Base-by-base conservation (phyloP, 1,140 invertebrate species). In the Drosophila sproati region DNA sequence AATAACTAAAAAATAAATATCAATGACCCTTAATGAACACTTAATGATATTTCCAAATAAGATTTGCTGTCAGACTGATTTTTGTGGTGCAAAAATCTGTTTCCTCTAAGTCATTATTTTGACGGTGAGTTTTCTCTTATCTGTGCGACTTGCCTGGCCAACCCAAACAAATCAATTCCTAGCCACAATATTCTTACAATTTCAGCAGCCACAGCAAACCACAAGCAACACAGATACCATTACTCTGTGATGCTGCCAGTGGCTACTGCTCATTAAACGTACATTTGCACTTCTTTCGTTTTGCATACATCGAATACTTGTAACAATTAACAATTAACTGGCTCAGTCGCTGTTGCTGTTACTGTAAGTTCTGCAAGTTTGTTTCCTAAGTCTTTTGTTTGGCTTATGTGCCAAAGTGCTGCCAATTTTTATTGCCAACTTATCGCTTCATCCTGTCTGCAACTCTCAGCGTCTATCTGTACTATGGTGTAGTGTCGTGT, bases 381-480 rank as follows among this genome's bases (percentile, higher is more conserved):
- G 78, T 66, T 79, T 74, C 69, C 80, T 79, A 78, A 72, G 75
- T 78, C 86, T 88, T 85, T 85, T 89, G 85, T 73, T 77, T 68
- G 55, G 43, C 39, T 50, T 72, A 61, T 83, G 81, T 87, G 83
- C 82, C 82, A 88, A 87, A 87, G 82, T 87, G 82, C 76, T 86
- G 82, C 82, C 82, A 87, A 87, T 87, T 87, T 87, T 87, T 87
- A 87, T 87, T 87, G 82, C 83, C 83, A 86, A 88, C 79, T 87
- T 87, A 87, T 87, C 80, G 82, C 82, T 85, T 78, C 70, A 77
- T 77, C 74, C 74, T 66, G 69, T 73, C 62, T 45, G 45, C 28
- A 28, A 35, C 55, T 59, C 54, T 51, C 54, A 63, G 68, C 51
- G 12, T 52, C 50, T 55, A 47, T 56, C 54, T 60, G 56, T 12